A percentile compares a stretch with the other conserved stretches of the same genome.
These are phyloP conservation scores for Gibbula magus DNA, from an alignment of 2,888 invertebrate genomes.

Conservation along the genomic window DNA sequence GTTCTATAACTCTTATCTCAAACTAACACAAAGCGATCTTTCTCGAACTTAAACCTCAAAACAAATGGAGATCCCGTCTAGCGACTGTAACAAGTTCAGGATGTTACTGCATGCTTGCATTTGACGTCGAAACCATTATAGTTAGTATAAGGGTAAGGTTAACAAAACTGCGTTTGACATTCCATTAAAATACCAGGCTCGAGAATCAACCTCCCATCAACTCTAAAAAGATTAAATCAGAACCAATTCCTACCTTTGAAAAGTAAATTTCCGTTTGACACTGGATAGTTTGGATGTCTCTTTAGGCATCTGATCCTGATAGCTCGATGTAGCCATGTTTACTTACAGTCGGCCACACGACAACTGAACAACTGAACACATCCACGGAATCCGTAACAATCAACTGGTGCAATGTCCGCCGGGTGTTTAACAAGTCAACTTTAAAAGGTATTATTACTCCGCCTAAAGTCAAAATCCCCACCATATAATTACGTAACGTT, in stretches of 20 bases:
- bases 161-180: too few species aligned
- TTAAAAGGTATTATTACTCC: background rate
- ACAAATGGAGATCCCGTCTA: too few species aligned
- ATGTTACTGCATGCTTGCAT: too few species aligned
- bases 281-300: background rate
- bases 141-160: too few species aligned
- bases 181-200: too few species aligned
- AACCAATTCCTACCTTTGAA: background rate
- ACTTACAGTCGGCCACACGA: background rate
- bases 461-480: background rate
- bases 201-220: too few species aligned
- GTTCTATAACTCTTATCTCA: too few species aligned
- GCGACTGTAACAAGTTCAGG: too few species aligned
- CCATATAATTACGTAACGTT: constrained; percentile 3
- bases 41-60: too few species aligned
- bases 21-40: too few species aligned
- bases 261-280: background rate
- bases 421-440: background rate
- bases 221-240: too few species aligned
- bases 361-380: background rate
- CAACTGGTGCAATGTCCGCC: background rate
- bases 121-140: too few species aligned
- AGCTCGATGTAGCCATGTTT: background rate
- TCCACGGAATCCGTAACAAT: background rate
- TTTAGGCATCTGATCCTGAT: background rate